Evolutionary conservation across 2,888 invertebrate genomes (phyloP).

Genomic region (Cheilosia soror): DNA sequence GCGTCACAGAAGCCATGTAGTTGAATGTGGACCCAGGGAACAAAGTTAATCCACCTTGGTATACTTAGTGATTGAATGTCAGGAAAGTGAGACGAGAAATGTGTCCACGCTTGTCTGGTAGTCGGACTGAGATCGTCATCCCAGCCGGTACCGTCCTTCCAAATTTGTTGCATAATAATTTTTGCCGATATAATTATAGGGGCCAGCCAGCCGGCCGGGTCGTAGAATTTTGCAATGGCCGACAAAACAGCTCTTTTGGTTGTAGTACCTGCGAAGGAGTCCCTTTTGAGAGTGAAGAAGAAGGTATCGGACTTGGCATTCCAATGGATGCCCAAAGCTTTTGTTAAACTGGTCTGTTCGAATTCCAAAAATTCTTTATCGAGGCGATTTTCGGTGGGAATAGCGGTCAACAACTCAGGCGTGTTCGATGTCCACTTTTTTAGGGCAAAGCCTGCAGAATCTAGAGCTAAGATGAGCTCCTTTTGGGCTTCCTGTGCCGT

Average conservation of each 20-base stretch:
- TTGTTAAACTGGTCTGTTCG: slow-evolving; percentile 46
- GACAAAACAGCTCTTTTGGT: slow-evolving; percentile 65
- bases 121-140: neutral
- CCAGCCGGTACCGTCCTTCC: slow-evolving; percentile 20
- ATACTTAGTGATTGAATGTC: slow-evolving; percentile 31
- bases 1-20: slow-evolving; percentile 51
- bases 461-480: slow-evolving; percentile 10
- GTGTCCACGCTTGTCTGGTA: neutral
- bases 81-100: slow-evolving; percentile 4
- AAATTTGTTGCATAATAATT: slow-evolving; percentile 70
- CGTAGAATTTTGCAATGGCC: slow-evolving; percentile 64
- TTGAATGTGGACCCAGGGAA: slow-evolving; percentile 9
- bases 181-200: slow-evolving; percentile 61
- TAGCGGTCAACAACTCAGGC: neutral
- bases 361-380: slow-evolving; percentile 50
- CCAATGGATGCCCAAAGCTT: slow-evolving; percentile 58
- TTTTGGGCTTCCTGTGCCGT: neutral
- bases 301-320: slow-evolving; percentile 61
- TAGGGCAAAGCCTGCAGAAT: slow-evolving; percentile 36
- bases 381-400: slow-evolving; percentile 2
- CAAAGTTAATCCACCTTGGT: slow-evolving; percentile 48
- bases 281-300: slow-evolving; percentile 15
- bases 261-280: neutral
- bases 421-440: slow-evolving; percentile 19
- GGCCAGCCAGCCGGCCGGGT: slow-evolving; percentile 66